Evolutionary conservation across 2,888 invertebrate species (phyloP), one percentile per base, ranked within the genome.

Genomic region (Stratiomys singularior): DNA sequence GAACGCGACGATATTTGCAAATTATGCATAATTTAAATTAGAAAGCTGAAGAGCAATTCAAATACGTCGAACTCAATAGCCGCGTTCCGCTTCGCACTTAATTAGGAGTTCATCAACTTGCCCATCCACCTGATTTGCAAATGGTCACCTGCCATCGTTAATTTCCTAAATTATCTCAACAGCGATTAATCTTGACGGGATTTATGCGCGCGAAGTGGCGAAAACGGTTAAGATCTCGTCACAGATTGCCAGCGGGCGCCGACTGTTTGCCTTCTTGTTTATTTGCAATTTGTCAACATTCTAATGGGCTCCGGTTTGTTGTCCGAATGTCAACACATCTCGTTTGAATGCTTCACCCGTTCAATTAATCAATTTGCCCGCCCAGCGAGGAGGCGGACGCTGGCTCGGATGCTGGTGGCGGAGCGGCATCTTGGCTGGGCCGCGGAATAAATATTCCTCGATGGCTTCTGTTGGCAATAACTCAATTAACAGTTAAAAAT

Each of bases 201-300:
- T 25, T 60, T 21, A 25, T 60, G 60, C 27, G 21, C 18, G 60
- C 11, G 15, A 60, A 60, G 60, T 60, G 60, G 60, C 60, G 25
- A 60, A n/a, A 60, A 60, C 60, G 25, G 25, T 7, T 5, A 25
- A 21, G 1, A 60, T 60, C 27, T 27, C 60, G 9, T 60, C 60
- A 60, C 25, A 60, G 60, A 60, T 60, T 60, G 60, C 60, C 60
- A 60, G 60, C 60, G 25, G 13, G 13, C 13, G 56, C 56, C n/a
- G 44, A 44, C 44, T 44, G 44, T 44, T 18, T 18, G n/a, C n/a
- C n/a, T n/a, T 5, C 56, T n/a, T 18, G 25, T 60, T 60, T 60
- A 60, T 60, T 60, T 25, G 60, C 60, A 60, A 60, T 60, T 60
- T 60, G 60, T 60, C 60, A 60, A 60, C 60, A 60, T 15, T 60